These are phyloP conservation scores for Oryzias sinensis DNA, from an alignment of 2,797 vertebrate species.

Conservation along the genomic window DNA sequence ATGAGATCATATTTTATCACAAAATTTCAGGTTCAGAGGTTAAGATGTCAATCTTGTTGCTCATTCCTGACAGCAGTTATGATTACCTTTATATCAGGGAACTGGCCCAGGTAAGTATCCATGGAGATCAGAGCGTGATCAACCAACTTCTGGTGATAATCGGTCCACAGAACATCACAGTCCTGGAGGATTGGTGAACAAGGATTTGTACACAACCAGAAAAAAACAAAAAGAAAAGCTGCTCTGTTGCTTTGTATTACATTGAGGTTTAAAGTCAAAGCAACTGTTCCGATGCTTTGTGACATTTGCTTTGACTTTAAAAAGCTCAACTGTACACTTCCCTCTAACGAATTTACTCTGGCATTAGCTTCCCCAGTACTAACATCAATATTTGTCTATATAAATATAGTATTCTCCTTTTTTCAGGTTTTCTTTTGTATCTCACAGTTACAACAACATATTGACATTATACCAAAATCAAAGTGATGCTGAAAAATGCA, in stretches of 20 bases:
- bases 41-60: neutral
- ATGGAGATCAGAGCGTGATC: slow-evolving; percentile 97
- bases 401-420: neutral
- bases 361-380: too few species aligned
- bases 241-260: neutral
- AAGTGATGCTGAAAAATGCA: too few species aligned
- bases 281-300: slow-evolving; percentile 3
- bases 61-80: neutral
- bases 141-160: slow-evolving; percentile 98
- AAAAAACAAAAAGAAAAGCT: neutral
- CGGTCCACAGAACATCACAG: slow-evolving; percentile 93
- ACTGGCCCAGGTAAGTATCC: slow-evolving; percentile 98
- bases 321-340: too few species aligned
- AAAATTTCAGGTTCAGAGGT: neutral
- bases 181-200: slow-evolving; percentile 79
- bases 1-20: neutral
- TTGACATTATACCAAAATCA: neutral
- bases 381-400: too few species aligned
- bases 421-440: neutral
- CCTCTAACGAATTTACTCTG: too few species aligned
- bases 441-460: neutral
- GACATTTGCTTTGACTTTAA: too few species aligned
- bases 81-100: slow-evolving; percentile 95
- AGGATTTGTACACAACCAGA: slow-evolving; percentile 9
- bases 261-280: neutral